Evolutionary conservation across 92 coral and sea anemone genomes (phyloP), one percentile per base, ranked within the genome.

Genomic region (Porites divaricata): DNA sequence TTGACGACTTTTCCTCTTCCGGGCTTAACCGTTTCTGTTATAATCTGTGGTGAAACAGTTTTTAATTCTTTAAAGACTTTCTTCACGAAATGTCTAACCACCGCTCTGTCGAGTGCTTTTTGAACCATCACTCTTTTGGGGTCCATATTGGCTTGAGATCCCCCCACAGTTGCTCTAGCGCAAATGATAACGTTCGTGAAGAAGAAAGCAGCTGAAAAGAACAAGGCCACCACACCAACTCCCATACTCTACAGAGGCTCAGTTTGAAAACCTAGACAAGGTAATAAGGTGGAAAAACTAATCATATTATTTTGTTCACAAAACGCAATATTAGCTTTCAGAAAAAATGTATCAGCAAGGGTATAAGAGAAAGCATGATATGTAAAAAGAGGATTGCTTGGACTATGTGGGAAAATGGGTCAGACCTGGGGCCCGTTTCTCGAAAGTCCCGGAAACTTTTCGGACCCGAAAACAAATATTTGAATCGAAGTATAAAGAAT

Each of bases 1-100:
- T 25, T 74, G n/a, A 84, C 81, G 62, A 35, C 74, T 63, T 84
- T 84, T 73, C 73, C 74, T 1, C 5, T 19, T 22, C 76, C 78
- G 13, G 52, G 45, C 4, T 6, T 62, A 19, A 13, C 17, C 13
- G 28, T 81, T 69, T 81, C 85, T 52, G 73, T 81, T 20, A 81
- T 53, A 0, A 35, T 52, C 45, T 69, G 26, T 57, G 78, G 77
- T 7, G 28, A 16, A 21, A 2, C n/a, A 6, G 9, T 25, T n/a
- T 63, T 81, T 11, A 81, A 45, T 8, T 13, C n/a, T 26, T 54
- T 17, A 77, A 70, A 81, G n/a, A 17, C 53, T 81, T 70, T 6
- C 20, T 17, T 69, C 16, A 81, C 3, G 14, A 70, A 70, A n/a
- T 70, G 69, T 70, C 8, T 19, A 22, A 74, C 81, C 61, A 75